Evolutionary conservation across 2,888 invertebrate genomes (phyloP), one percentile per base, ranked within the genome.

Genomic region (Auanema sp.): DNA sequence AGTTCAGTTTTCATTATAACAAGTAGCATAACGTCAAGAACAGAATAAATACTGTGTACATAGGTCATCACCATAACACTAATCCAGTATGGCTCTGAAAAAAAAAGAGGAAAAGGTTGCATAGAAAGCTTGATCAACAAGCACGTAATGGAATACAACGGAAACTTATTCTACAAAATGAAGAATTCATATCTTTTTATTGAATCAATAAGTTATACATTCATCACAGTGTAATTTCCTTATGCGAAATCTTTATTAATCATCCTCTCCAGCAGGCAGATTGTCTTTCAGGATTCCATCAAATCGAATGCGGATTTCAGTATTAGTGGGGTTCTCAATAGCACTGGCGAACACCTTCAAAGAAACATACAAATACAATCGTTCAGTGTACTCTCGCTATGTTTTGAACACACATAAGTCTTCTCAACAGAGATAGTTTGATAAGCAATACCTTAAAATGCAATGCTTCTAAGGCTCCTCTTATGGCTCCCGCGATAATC

Each of bases 391-490:
- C 25, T 11, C 1, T 33, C 54, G 1, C 25, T 54, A 12, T n/a
- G 51, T 12, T 14, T 51, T 51, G 14, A 51, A 14, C 51, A 11
- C 14, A 11, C 18, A 11, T 12, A n/a, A 11, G 11, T 18, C 18
- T 14, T 11, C 11, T 11, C n/a, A n/a, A 10, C 18, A 12, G 14
- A 54, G 1, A n/a, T n/a, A 12, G 41, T 25, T 12, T 42, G 10
- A 10, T 53, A 44, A 25, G n/a, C 12, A n/a, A 24, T 5, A 80
- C 79, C 63, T 81, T 79, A 68, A 81, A 76, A 65, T 81, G 80
- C 11, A 97, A 95, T 93, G 98, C 98, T 88, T 98, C 97, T 79
- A 97, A 88, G 10, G 97, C 95, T 18, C 98, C 98, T 68, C 95
- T 88, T 21, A 88, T 84, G 11, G 87, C 87, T 0, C 98, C 98